phyloP scores from a whole-genome alignment of 2,113 vertebrate species.

The Calidris pygmaea region DNA sequence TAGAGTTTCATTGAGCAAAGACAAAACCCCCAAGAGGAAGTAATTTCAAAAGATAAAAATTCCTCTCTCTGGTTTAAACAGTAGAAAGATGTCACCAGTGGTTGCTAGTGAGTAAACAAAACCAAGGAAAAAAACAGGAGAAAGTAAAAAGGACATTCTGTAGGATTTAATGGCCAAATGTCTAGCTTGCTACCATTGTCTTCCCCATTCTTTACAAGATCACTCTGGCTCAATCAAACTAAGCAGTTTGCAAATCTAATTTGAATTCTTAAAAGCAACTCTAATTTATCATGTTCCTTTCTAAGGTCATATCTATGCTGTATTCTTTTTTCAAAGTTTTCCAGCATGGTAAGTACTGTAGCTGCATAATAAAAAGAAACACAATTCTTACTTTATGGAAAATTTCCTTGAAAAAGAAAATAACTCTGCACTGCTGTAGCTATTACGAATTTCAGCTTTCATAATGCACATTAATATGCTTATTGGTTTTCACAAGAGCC shows the following conservation, averaged over 20 bases:
- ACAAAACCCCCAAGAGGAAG: neutral
- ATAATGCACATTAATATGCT: neutral
- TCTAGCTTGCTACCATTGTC: neutral
- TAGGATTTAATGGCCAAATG: neutral
- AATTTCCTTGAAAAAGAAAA: neutral
- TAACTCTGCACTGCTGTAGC: neutral
- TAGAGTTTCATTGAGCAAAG: neutral
- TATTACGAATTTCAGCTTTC: constrained; percentile 25
- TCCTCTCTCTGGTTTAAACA: neutral
- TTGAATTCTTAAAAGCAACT: constrained; percentile 47
- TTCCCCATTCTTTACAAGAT: neutral
- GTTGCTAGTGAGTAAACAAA: neutral
- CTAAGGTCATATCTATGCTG: constrained; percentile 38
- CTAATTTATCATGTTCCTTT: constrained; percentile 5
- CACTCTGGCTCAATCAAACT: neutral
- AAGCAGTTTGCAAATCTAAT: constrained; percentile 37
- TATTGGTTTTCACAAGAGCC: neutral
- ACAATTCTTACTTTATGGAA: neutral
- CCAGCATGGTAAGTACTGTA: neutral
- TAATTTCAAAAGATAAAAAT: neutral
- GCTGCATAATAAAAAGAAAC: constrained; percentile 46
- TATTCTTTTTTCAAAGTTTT: constrained; percentile 29
- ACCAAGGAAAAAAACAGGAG: fast-evolving
- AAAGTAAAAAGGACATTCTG: neutral
- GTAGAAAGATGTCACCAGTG: neutral